A percentile compares a stretch with the other conserved stretches of the same genome.
These are phyloP conservation scores for Ophiodon elongatus DNA, from an alignment of 2,113 vertebrate species.

Conservation along the genomic window DNA sequence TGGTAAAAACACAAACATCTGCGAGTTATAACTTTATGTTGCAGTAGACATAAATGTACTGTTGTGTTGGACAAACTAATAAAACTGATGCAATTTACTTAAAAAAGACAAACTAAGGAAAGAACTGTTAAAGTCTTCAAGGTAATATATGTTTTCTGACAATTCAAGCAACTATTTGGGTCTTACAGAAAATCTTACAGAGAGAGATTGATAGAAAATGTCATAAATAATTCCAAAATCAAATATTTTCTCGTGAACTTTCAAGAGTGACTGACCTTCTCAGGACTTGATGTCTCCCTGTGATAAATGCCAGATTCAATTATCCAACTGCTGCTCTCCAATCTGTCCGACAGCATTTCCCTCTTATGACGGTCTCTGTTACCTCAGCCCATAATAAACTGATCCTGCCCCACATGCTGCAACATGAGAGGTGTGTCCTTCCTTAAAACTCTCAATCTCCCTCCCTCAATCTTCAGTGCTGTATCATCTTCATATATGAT, in stretches of 20 bases:
- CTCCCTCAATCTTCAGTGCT: background rate
- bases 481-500: background rate
- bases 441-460: background rate
- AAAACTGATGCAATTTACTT: background rate
- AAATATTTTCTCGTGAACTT: background rate
- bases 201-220: background rate
- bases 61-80: no score
- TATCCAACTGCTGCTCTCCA: background rate
- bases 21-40: no score
- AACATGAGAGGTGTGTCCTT: conserved; percentile 64
- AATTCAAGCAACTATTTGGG: background rate
- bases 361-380: background rate
- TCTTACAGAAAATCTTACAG: background rate
- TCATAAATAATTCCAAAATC: no score
- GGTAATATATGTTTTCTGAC: background rate
- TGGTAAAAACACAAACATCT: background rate
- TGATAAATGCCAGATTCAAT: background rate
- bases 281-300: conserved; percentile 5
- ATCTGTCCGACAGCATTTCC: background rate
- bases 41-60: background rate
- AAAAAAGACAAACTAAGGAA: background rate
- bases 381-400: conserved; percentile 33
- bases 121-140: background rate
- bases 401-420: conserved; percentile 61
- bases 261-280: conserved; percentile 52